A percentile compares a stretch with the other conserved stretches of the same genome.
Evolutionary conservation across 2,888 invertebrate species (phyloP).

Genomic region (Eutolmus rufibarbis): DNA sequence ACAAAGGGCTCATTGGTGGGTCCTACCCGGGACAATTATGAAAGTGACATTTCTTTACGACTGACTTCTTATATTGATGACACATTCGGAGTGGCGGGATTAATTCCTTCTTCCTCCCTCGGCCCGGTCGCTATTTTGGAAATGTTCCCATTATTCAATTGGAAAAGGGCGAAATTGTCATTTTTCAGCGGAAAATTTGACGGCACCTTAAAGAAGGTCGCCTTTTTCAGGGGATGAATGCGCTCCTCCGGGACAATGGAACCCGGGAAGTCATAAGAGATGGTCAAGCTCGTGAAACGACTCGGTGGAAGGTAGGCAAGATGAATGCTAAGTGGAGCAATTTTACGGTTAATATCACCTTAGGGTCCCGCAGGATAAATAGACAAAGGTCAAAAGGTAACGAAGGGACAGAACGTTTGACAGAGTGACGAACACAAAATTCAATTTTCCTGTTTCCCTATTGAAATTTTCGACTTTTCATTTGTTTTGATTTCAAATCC

Average conservation of each 20-base stretch:
- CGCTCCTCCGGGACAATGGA: neutral
- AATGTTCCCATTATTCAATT: conserved; percentile 21
- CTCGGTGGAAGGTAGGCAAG: neutral
- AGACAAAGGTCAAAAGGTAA: neutral
- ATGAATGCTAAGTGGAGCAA: conserved; percentile 28
- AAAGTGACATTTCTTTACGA: conserved; percentile 37
- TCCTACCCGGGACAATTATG: conserved; percentile 21
- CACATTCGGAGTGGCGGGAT: conserved; percentile 12
- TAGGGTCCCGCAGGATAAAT: neutral
- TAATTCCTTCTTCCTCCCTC: neutral
- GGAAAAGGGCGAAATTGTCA: neutral
- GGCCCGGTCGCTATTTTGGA: neutral
- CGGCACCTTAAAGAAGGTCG: conserved; percentile 1
- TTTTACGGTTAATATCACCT: conserved; percentile 26
- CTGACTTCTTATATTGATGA: conserved; percentile 21
- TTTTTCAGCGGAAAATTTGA: conserved; percentile 5
- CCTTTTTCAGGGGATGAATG: neutral
- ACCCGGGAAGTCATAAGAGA: neutral
- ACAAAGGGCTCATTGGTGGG: conserved; percentile 15
- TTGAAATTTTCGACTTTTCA: neutral
- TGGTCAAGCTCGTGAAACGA: neutral
- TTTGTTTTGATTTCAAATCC: neutral
- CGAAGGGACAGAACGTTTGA: neutral
- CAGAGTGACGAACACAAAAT: neutral
- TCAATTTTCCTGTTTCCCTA: neutral